Conservation (phyloP, 2,113 vertebrate species). For the Calyptomena viridis region DNA sequence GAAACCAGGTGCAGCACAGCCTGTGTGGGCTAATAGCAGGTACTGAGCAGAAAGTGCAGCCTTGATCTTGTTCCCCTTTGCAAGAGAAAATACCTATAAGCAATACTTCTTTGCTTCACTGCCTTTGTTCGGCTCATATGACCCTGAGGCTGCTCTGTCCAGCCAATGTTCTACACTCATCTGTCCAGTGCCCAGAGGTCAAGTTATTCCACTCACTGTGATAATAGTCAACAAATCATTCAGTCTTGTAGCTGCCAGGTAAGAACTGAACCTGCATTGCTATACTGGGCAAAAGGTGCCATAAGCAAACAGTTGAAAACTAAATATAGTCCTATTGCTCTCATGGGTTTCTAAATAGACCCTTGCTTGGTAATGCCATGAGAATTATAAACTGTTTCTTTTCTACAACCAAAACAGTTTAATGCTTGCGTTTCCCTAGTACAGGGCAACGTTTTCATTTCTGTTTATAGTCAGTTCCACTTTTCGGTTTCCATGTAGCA, state of each 20-base stretch:
- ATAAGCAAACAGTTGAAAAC: neutral
- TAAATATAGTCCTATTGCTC: neutral
- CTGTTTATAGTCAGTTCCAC: conserved; percentile 44
- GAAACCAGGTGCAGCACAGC: neutral
- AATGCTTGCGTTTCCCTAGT: neutral
- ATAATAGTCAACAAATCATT: neutral
- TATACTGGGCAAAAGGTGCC: neutral
- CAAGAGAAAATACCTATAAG: neutral
- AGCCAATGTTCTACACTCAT: neutral
- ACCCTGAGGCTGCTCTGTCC: neutral
- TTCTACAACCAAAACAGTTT: neutral
- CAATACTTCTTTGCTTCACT: neutral
- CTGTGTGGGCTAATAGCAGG: neutral
- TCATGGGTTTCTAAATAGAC: neutral
- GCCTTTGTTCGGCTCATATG: neutral
- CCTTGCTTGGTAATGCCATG: neutral
- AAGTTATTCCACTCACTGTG: neutral
- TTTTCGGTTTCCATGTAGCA: conserved; percentile 1
- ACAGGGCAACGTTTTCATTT: neutral
- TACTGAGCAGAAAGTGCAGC: neutral
- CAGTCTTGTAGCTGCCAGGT: neutral
- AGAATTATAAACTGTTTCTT: conserved; percentile 13
- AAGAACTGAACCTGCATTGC: neutral
- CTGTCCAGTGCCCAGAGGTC: neutral
- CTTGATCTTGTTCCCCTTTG: neutral